A percentile compares a stretch with the other conserved stretches of the same genome.
phyloP scores from a whole-genome alignment of 2,888 invertebrate species.

The Eupeodes latifasciatus region DNA sequence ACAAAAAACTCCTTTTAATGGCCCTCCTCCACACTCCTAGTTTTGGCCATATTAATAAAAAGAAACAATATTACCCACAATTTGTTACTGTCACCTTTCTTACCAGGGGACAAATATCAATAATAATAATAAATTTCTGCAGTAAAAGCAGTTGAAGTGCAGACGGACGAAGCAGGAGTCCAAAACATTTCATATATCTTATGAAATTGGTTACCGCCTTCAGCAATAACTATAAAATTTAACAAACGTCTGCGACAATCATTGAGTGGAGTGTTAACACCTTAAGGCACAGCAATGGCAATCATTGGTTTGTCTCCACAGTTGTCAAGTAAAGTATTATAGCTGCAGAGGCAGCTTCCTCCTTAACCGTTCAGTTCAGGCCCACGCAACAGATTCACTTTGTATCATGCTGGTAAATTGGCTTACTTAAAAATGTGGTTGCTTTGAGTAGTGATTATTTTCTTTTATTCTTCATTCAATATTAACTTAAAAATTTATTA shows the following conservation, averaged over 20 bases:
- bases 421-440: slow-evolving; percentile 19
- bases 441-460: slow-evolving; percentile 5
- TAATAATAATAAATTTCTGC: slow-evolving; percentile 16
- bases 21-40: no score
- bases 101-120: slow-evolving; percentile 52
- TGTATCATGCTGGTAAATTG: slow-evolving; percentile 37
- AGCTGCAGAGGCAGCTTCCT: slow-evolving; percentile 20
- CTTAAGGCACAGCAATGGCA: slow-evolving; percentile 32
- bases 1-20: no score
- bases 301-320: slow-evolving; percentile 37
- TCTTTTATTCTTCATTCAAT: neutral
- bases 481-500: slow-evolving; percentile 2
- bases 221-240: slow-evolving; percentile 33
- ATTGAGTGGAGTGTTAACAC: slow-evolving; percentile 15
- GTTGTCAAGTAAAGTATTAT: slow-evolving; percentile 15
- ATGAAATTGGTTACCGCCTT: slow-evolving; percentile 28
- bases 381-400: slow-evolving; percentile 51
- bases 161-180: neutral
- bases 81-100: slow-evolving; percentile 32
- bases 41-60: neutral
- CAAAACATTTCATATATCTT: slow-evolving; percentile 5
- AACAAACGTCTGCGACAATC: slow-evolving; percentile 30
- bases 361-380: neutral
- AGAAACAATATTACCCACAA: slow-evolving; percentile 24
- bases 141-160: slow-evolving; percentile 49